phyloP scores from a whole-genome alignment of 2,888 invertebrate genomes.

The Iselma pallidipennis region DNA sequence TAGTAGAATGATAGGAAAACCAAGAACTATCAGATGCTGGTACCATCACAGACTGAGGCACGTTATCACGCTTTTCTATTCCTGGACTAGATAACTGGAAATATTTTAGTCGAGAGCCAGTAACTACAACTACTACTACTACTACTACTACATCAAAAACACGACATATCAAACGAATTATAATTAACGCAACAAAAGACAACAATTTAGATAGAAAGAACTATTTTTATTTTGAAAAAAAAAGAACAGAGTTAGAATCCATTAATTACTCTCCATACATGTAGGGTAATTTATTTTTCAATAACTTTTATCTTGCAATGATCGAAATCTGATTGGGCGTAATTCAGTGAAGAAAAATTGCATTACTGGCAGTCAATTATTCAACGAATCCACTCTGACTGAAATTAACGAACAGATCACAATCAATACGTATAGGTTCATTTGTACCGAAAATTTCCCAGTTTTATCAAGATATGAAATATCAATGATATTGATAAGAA shows the following conservation, averaged over 20 bases:
- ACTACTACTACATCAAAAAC: constrained; percentile 22
- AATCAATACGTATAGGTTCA: neutral
- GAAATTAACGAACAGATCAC: neutral
- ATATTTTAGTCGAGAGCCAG: constrained; percentile 18
- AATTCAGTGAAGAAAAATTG: too few species aligned
- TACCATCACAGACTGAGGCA: constrained; percentile 36
- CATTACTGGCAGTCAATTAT: neutral
- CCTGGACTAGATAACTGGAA: constrained; percentile 12
- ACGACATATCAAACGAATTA: neutral
- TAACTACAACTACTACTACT: too few species aligned
- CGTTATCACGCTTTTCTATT: constrained; percentile 36
- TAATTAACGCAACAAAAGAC: neutral
- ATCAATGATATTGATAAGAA: neutral
- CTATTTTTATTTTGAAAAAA: too few species aligned
- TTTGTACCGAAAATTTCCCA: neutral
- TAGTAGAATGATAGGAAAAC: constrained; percentile 30
- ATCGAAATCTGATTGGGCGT: too few species aligned
- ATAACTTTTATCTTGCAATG: too few species aligned
- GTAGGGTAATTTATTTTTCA: too few species aligned
- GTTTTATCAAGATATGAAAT: neutral
- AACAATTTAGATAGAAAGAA: too few species aligned
- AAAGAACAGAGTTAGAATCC: too few species aligned
- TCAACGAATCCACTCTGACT: neutral
- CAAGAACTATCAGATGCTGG: constrained; percentile 43
- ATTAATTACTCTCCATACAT: too few species aligned